A percentile compares a stretch with the other conserved stretches of the same genome.
These are phyloP conservation scores for Diceros bicornis DNA, from an alignment of 2,797 vertebrate species.

Conservation along the genomic window DNA sequence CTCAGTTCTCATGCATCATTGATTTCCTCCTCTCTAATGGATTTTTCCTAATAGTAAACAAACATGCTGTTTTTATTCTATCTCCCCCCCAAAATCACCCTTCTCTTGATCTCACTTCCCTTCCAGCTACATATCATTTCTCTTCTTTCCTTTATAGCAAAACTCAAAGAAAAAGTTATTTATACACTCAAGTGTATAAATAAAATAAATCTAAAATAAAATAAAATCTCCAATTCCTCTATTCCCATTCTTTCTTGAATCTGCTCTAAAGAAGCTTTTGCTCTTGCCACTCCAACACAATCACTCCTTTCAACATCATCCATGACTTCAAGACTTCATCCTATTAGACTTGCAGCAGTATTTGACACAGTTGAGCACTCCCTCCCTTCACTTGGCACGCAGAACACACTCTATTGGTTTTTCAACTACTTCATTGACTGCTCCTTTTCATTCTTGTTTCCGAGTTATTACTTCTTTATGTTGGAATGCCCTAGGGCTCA, in stretches of 20 bases:
- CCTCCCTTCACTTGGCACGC: background rate
- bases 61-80: constrained; percentile 17
- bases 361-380: background rate
- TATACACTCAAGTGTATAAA: background rate
- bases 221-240: background rate
- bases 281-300: background rate
- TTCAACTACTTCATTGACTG: background rate
- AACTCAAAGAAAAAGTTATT: constrained; percentile 32
- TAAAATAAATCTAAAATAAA: no score
- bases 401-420: background rate
- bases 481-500: background rate
- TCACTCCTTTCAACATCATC: constrained; percentile 2
- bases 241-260: background rate
- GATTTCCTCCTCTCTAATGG: background rate
- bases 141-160: constrained; percentile 26
- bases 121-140: constrained; percentile 33
- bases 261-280: constrained; percentile 42
- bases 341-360: constrained; percentile 20
- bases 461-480: constrained; percentile 2
- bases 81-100: background rate
- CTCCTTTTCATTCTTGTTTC: background rate
- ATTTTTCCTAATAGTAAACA: constrained; percentile 48
- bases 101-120: constrained; percentile 34
- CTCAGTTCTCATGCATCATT: background rate
- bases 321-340: constrained; percentile 16